A percentile compares a stretch with the other conserved stretches of the same genome.
These are phyloP conservation scores for Vireo altiloquus DNA, from an alignment of 2,113 vertebrate species.

Conservation along the genomic window DNA sequence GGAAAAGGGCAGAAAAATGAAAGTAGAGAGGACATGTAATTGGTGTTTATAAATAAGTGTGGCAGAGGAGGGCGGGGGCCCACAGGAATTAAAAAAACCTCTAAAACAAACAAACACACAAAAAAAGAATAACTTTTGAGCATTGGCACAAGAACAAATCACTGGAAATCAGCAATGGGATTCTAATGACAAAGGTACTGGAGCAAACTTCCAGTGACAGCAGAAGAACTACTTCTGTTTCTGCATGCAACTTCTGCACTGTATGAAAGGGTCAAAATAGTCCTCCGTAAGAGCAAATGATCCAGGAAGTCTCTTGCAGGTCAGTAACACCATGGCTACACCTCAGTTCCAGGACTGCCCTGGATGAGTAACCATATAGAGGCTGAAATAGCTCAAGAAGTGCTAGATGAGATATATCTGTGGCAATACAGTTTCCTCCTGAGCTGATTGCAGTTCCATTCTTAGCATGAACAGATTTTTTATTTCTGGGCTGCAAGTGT, in stretches of 20 bases:
- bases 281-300: not conserved
- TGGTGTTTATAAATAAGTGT: not conserved
- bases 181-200: not conserved
- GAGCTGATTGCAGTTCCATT: slow-evolving; percentile 12
- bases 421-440: not conserved
- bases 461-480: slow-evolving; percentile 53
- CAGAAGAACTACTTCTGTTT: not conserved
- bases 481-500: slow-evolving; percentile 8
- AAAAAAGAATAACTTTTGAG: not conserved
- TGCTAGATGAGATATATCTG: not conserved
- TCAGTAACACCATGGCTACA: not conserved
- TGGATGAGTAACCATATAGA: not conserved
- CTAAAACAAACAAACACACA: not conserved
- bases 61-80: not conserved
- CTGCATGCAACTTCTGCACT: not conserved
- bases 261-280: not conserved
- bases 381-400: slow-evolving; percentile 6
- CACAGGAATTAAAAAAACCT: not conserved
- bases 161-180: not conserved
- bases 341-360: not conserved
- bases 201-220: not conserved
- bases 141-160: not conserved
- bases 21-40: not conserved
- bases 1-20: not conserved
- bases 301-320: not conserved